phyloP scores from a whole-genome alignment of 2,888 invertebrate genomes.

The Cryptosula pallasiana region DNA sequence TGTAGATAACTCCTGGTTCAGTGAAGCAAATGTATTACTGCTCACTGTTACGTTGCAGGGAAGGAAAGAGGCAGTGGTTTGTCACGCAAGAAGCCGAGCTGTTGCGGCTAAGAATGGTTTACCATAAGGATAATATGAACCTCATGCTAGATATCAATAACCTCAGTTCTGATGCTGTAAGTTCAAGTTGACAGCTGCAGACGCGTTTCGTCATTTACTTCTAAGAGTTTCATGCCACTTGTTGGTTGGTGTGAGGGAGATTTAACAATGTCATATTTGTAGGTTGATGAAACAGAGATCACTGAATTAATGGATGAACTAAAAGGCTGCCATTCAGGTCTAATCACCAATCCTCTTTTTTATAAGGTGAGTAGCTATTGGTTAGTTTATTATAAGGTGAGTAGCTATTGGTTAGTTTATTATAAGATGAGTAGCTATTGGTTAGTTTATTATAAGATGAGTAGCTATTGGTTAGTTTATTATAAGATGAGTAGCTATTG shows the following conservation, averaged over 20 bases:
- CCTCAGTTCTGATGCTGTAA: conserved; percentile 44
- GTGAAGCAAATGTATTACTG: background rate
- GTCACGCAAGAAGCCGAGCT: conserved; percentile 80
- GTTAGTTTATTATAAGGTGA: no score
- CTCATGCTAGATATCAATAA: conserved; percentile 39
- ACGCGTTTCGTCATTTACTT: no score
- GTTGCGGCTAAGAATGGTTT: conserved; percentile 62
- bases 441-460: no score
- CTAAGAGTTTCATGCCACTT: no score
- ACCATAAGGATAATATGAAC: conserved; percentile 33
- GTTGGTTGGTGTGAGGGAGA: no score
- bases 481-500: no score
- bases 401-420: no score
- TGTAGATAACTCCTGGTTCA: background rate
- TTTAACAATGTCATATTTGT: no score
- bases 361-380: conserved; percentile 34
- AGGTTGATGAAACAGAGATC: conserved; percentile 65
- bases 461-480: no score
- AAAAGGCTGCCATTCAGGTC: conserved; percentile 38
- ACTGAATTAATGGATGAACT: conserved; percentile 61
- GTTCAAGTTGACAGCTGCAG: conserved; percentile 30
- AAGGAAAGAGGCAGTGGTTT: conserved; percentile 83
- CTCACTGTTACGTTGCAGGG: conserved; percentile 56
- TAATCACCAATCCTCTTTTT: conserved; percentile 33
- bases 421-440: no score